These are phyloP conservation scores for Spialia ferax DNA, from an alignment of 2,888 invertebrate genomes.

Conservation along the genomic window DNA sequence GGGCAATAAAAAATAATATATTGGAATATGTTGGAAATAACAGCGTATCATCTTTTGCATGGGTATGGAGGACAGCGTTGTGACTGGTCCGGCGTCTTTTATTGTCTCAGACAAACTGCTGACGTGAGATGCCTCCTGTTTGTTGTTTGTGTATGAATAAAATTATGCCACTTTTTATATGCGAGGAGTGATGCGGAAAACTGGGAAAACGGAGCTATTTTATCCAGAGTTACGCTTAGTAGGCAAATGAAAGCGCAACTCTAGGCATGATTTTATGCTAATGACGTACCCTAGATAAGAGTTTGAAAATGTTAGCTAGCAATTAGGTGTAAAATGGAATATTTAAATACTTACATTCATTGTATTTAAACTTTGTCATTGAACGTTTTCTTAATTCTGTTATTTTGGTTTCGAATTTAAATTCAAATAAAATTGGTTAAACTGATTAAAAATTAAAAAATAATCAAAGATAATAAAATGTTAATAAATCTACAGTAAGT, in stretches of 20 bases:
- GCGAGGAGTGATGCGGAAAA: conserved; percentile 34
- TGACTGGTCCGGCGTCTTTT: conserved; percentile 81
- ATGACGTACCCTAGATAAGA: neutral
- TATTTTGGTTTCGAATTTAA: neutral
- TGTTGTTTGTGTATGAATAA: conserved; percentile 73
- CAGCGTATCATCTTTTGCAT: conserved; percentile 82
- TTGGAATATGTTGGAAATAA: conserved; percentile 88
- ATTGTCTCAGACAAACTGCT: conserved; percentile 78
- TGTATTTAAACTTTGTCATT: too few species aligned
- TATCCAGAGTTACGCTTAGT: conserved; percentile 30
- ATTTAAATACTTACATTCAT: too few species aligned
- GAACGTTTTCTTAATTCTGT: too few species aligned
- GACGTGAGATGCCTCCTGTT: conserved; percentile 70
- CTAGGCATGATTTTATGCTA: neutral
- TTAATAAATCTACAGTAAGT: too few species aligned
- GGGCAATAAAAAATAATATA: conserved; percentile 88
- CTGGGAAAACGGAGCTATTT: conserved; percentile 33
- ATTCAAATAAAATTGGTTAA: too few species aligned
- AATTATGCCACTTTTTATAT: conserved; percentile 58
- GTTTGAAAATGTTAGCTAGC: neutral
- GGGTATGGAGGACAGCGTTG: conserved; percentile 77
- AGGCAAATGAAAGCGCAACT: conserved; percentile 13
- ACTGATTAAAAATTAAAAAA: too few species aligned
- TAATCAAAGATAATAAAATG: too few species aligned
- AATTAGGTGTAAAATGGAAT: too few species aligned